These are phyloP conservation scores for Corythaixoides concolor DNA, from an alignment of 2,113 vertebrate species.

Conservation along the genomic window DNA sequence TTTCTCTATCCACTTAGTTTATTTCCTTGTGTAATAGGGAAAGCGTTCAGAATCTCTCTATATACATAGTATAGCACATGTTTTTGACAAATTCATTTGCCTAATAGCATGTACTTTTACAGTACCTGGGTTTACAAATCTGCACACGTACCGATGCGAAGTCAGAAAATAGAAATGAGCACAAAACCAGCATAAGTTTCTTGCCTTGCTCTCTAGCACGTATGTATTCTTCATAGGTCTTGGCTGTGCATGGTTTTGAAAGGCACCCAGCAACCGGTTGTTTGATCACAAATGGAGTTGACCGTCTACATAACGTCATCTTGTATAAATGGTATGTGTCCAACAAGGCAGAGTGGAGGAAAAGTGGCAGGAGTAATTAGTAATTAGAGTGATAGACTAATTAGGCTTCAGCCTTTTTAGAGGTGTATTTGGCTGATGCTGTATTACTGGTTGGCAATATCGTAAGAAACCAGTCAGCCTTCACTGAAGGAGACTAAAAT, in stretches of 20 bases:
- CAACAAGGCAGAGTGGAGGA: background rate
- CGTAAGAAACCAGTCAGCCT: background rate
- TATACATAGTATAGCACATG: background rate
- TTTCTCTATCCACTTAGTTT: accelerated
- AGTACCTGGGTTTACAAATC: background rate
- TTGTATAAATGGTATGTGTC: background rate
- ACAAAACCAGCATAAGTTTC: background rate
- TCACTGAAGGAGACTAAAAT: background rate
- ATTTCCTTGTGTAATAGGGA: background rate
- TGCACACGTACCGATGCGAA: background rate
- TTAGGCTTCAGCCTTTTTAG: background rate
- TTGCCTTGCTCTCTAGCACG: background rate
- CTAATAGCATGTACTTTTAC: background rate
- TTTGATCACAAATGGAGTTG: background rate
- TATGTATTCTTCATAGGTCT: background rate
- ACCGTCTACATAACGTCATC: background rate
- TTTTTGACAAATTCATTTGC: background rate
- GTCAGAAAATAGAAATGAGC: background rate
- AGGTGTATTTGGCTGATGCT: background rate
- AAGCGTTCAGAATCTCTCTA: background rate
- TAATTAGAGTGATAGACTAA: background rate
- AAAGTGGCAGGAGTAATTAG: background rate
- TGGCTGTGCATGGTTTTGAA: background rate
- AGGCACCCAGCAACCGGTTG: background rate
- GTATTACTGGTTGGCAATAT: background rate